Base-by-base conservation (phyloP, 1,140 invertebrate species). In the Yoshiicerus persimilis region DNA sequence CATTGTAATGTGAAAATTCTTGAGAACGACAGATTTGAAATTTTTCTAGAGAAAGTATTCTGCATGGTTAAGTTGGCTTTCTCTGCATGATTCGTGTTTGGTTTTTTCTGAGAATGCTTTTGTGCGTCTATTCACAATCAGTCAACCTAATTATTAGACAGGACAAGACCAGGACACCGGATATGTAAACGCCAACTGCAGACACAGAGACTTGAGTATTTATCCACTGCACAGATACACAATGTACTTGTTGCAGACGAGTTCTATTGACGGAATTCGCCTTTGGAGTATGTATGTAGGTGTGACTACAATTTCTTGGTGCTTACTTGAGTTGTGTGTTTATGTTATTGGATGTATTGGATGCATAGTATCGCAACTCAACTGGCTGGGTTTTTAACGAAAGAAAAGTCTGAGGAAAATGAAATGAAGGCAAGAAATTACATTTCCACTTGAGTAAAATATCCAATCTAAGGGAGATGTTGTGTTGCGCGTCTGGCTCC, bases 401-500 rank as follows among this genome's bases (percentile, higher is more conserved):
- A 47, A 84, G 66, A 70, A 84, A 34, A 34, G 27, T 80, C 62
- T 66, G 32, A 36, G 75, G 20, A 80, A 80, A 70, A 70, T 23
- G 87, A 66, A 84, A 86, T 86, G 89, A 88, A 89, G 89, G 87
- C 64, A 88, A 89, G 89, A 89, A 88, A 89, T 89, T 89, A 89
- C 89, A 89, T 89, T 89, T 89, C 89, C 89, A 88, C 89, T 89
- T 87, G 89, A 89, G 89, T 87, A 89, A 89, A 89, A 89, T 89
- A 89, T 89, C 89, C 89, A 89, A 89, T 89, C 89, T 89, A 66
- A 84, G 84, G 86, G 84, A 87, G 66, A 86, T 77, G 70, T 77
- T 62, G 86, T 89, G 86, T 83, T 36, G 64, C 66, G 86, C 56
- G 88, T 87, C 88, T 87, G 87, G 66, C 66, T 88, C 39, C 39